phyloP scores from a whole-genome alignment of 2,797 vertebrate species.

The Melanotaenia trifasciata region DNA sequence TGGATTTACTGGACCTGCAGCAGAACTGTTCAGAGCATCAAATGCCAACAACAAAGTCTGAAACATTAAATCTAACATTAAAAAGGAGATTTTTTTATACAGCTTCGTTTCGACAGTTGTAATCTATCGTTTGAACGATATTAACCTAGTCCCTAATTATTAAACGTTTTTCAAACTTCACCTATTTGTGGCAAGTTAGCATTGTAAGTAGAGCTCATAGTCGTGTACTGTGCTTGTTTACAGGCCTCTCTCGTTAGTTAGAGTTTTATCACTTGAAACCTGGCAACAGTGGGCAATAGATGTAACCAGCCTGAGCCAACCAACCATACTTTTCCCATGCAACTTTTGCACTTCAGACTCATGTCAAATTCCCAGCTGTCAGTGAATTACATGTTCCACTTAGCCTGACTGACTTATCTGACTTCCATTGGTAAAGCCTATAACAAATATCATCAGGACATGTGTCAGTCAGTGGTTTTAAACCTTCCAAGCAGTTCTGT shows the following conservation, averaged over 20 bases:
- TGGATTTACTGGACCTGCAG: no score
- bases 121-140: not conserved
- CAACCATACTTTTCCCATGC: not conserved
- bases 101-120: not conserved
- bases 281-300: not conserved
- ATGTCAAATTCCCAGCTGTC: constrained; percentile 64
- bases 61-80: not conserved
- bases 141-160: not conserved
- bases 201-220: no score
- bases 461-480: constrained; percentile 76
- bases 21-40: not conserved
- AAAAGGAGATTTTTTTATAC: not conserved
- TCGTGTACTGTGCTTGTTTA: not conserved
- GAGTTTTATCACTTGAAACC: no score
- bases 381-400: constrained; percentile 61
- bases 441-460: constrained; percentile 58
- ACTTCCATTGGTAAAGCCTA: constrained; percentile 63
- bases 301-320: constrained; percentile 5
- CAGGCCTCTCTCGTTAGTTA: not conserved
- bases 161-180: no score
- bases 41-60: not conserved
- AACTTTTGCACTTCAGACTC: constrained; percentile 38
- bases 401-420: constrained; percentile 74
- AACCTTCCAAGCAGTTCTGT: constrained; percentile 61
- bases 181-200: no score